Evolutionary conservation across 1,140 invertebrate species (phyloP).

Genomic region (Argopecten irradians): DNA sequence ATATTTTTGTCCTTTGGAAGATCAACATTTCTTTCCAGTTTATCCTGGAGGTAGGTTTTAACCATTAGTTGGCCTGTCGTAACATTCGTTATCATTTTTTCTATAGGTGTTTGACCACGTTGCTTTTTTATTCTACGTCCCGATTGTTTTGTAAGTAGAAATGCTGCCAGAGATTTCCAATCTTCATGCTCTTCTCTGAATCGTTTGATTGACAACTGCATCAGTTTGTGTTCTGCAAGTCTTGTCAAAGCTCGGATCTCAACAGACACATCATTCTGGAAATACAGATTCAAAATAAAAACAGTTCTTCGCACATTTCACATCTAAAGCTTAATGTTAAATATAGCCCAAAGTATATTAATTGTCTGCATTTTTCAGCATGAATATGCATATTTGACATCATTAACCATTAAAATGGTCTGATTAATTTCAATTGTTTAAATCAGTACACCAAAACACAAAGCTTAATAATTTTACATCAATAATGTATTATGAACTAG

Average conservation of each 20-base stretch:
- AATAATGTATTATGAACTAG: too few species aligned
- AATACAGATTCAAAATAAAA: constrained; percentile 8
- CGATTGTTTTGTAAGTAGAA: constrained; percentile 58
- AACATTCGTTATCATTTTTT: constrained; percentile 53
- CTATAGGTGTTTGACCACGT: constrained; percentile 46
- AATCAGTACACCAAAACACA: neutral
- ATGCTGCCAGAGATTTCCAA: constrained; percentile 64
- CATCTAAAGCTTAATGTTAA: neutral
- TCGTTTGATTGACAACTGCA: constrained; percentile 52
- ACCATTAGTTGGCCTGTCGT: constrained; percentile 53
- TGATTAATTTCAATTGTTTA: neutral
- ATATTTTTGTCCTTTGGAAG: neutral
- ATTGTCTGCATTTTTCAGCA: neutral
- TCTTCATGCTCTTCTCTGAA: constrained; percentile 63
- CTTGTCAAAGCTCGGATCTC: constrained; percentile 58
- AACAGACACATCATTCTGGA: constrained; percentile 47
- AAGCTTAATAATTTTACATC: constrained; percentile 18
- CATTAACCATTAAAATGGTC: neutral
- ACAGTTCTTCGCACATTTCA: too few species aligned
- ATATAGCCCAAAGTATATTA: neutral
- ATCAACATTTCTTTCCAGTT: constrained; percentile 40
- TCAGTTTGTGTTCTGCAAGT: constrained; percentile 54
- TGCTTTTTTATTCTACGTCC: constrained; percentile 62
- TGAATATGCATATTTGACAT: neutral
- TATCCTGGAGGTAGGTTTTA: constrained; percentile 50